phyloP scores from a whole-genome alignment of 1,140 invertebrate species.

The Drosophila biarmipes region DNA sequence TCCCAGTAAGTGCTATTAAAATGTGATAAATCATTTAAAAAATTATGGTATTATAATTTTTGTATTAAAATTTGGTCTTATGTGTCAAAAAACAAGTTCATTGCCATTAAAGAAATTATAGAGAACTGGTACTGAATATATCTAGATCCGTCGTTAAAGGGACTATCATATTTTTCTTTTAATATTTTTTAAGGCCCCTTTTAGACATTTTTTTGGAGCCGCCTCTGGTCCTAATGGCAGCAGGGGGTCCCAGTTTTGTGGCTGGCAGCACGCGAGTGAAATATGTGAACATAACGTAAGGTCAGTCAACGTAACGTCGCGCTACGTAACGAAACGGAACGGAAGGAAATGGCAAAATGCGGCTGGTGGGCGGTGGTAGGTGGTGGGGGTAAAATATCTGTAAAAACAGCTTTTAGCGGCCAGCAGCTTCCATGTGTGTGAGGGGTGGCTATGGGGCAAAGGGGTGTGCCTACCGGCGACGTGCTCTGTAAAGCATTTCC shows the following conservation, averaged over 20 bases:
- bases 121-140: too few relatives aligned
- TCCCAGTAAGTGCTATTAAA: too few relatives aligned
- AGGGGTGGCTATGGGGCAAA: constrained; percentile 7
- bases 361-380: constrained; percentile 23
- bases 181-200: not conserved
- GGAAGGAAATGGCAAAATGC: constrained; percentile 78
- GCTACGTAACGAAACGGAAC: constrained; percentile 63
- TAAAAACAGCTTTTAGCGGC: constrained; percentile 81
- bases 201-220: not conserved
- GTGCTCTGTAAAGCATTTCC: constrained; percentile 77
- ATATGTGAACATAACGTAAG: constrained; percentile 69
- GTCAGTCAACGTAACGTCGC: constrained; percentile 57
- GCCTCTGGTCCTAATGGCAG: constrained; percentile 11
- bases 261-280: constrained; percentile 53
- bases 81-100: too few relatives aligned
- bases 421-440: constrained; percentile 55
- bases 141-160: too few relatives aligned
- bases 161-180: too few relatives aligned
- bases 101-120: too few relatives aligned
- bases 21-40: too few relatives aligned
- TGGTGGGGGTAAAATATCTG: constrained; percentile 61
- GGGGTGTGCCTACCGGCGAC: constrained; percentile 57
- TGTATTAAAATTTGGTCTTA: too few relatives aligned
- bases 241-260: not conserved
- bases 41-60: too few relatives aligned